Conservation (phyloP, 2,888 invertebrate genomes). For the Cephus runcator region DNA sequence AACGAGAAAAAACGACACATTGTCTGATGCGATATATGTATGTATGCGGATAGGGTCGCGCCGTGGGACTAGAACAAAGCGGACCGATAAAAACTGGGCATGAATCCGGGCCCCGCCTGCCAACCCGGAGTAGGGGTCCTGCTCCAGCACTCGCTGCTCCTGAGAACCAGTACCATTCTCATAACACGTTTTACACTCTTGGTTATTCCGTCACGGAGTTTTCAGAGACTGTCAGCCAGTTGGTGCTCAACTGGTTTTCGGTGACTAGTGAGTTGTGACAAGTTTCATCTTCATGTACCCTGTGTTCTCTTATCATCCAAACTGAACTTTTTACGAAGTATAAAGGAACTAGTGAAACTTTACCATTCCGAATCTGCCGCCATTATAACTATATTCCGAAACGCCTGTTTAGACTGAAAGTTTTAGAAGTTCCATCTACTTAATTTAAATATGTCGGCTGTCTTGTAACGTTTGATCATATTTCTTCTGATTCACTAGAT, state of each 20-base stretch:
- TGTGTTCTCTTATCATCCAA: not conserved
- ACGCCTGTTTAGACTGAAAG: not conserved
- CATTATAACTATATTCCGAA: not conserved
- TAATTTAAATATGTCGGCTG: not conserved
- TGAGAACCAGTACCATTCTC: not conserved
- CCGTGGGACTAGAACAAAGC: constrained; percentile 60
- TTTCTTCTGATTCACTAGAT: not conserved
- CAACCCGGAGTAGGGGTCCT: constrained; percentile 6
- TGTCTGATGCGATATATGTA: constrained; percentile 53
- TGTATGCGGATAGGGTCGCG: constrained; percentile 49
- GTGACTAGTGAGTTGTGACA: not conserved
- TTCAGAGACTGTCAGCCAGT: not conserved
- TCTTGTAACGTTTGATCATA: not conserved
- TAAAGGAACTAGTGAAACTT: not conserved
- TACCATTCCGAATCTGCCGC: not conserved
- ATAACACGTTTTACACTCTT: not conserved
- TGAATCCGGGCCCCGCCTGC: constrained; percentile 39
- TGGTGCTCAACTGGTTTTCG: not conserved
- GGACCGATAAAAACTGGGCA: constrained; percentile 58
- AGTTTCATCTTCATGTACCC: not conserved
- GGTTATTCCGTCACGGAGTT: not conserved
- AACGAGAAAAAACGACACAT: constrained; percentile 62
- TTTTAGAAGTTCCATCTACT: not conserved
- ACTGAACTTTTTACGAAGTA: not conserved
- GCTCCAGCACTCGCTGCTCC: not conserved